Base-by-base conservation (phyloP, 2,113 vertebrate genomes). In the Micromys minutus region DNA sequence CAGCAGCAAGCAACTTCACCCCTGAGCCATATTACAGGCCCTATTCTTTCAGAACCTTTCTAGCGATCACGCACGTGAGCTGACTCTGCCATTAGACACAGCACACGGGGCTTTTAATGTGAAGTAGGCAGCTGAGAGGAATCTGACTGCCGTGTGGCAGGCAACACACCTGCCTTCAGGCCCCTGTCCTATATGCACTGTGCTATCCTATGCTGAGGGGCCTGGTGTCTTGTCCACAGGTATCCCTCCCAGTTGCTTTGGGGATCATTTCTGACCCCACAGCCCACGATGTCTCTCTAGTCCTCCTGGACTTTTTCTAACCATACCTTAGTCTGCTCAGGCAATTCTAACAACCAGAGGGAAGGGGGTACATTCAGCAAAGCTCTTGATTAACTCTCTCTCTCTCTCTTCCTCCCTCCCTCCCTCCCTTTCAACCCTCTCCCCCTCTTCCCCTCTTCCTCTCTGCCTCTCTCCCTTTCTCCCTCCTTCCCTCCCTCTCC, bases 1-100 rank as follows among this genome's bases (percentile, higher is more conserved):
- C 5, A 7, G 39, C 15, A 31, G 57, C 26, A 63, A 45, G 26
- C 57, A 17, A 26, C n/a, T 84, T 84, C 45, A 31, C 13, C 80
- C 57, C 57, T 59, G 39, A 63, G 57, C 80, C 80, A 10, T 84
- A 59, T 63, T 10, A 26, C 15, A 31, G 24, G 39, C 39, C 81
- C 29, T n/a, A 45, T 65, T 69, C 87, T 93, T 93, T 93, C 34
- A 80, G 87, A 86, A 80, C 2, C 24, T 80, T 94, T 76, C 76
- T 85, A 50, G 57, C n/a, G 75, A 76, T 13, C n/a, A 79, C 22
- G 19, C 80, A 29, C 36, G 11, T 45, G 59, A 71, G 50, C 39
- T 19, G 26, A 59, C 75, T 83, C 52, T 75, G 8, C 59, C 80
- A 84, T 42, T 17, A 63, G 81, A 63, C 39, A 34, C 39, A 0